Evolutionary conservation across 2,888 invertebrate genomes (phyloP).

Genomic region (Helobdella robusta): DNA sequence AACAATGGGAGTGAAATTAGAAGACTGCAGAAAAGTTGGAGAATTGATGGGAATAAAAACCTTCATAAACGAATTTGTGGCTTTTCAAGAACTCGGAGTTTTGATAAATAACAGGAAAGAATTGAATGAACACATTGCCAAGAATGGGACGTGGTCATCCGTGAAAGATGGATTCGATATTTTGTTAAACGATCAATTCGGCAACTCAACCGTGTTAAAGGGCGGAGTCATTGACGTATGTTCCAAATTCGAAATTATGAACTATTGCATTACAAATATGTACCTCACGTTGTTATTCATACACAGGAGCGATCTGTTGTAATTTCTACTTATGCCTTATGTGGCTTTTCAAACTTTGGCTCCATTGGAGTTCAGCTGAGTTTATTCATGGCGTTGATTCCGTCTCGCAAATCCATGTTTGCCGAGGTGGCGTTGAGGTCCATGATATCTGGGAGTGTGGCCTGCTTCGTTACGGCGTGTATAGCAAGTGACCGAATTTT

Average conservation of each 20-base stretch:
- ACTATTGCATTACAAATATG: neutral
- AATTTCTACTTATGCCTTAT: slow-evolving; percentile 39
- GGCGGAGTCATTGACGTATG: slow-evolving; percentile 7
- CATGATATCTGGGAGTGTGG: slow-evolving; percentile 48
- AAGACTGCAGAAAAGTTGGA: slow-evolving; percentile 67
- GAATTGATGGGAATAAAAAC: slow-evolving; percentile 74
- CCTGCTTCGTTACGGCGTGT: slow-evolving; percentile 48
- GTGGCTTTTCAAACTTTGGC: slow-evolving; percentile 39
- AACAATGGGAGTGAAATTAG: slow-evolving; percentile 63
- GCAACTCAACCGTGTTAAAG: slow-evolving; percentile 30
- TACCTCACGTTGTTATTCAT: neutral
- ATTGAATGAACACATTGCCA: slow-evolving; percentile 35
- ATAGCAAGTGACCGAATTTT: no score
- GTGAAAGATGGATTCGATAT: slow-evolving; percentile 26
- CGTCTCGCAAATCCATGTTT: slow-evolving; percentile 31
- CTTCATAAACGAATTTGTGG: slow-evolving; percentile 85
- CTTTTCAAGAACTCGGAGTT: slow-evolving; percentile 57
- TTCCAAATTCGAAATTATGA: neutral
- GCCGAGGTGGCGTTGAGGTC: slow-evolving; percentile 38
- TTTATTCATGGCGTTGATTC: slow-evolving; percentile 36
- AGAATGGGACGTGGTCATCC: slow-evolving; percentile 29
- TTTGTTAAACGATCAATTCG: slow-evolving; percentile 14
- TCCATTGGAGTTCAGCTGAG: slow-evolving; percentile 38
- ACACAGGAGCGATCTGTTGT: slow-evolving; percentile 33
- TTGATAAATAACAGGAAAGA: slow-evolving; percentile 37